These are phyloP conservation scores for Muscicapa comitata DNA, from an alignment of 2,797 vertebrate genomes.

Conservation along the genomic window DNA sequence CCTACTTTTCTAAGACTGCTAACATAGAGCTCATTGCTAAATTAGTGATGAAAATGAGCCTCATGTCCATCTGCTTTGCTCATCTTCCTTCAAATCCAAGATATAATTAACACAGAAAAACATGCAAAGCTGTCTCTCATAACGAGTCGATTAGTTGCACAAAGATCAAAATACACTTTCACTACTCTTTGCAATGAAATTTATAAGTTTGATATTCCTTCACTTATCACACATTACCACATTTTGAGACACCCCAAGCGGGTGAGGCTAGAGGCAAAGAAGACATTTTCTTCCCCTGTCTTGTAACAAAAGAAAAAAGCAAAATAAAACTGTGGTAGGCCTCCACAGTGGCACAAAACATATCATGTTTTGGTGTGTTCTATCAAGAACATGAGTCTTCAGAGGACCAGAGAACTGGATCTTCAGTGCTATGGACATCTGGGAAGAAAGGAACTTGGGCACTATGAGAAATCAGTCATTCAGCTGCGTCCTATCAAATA, in stretches of 20 bases:
- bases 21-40: constrained; percentile 35
- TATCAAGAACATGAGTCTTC: background rate
- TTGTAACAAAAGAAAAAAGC: background rate
- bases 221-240: background rate
- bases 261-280: background rate
- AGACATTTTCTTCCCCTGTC: background rate
- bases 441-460: background rate
- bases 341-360: background rate
- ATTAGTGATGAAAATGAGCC: constrained; percentile 47
- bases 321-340: background rate
- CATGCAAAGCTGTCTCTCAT: background rate
- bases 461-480: background rate
- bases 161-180: background rate
- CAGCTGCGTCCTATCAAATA: background rate
- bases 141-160: background rate
- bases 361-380: background rate
- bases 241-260: background rate
- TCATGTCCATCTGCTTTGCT: constrained; percentile 46
- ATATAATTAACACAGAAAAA: constrained; percentile 55
- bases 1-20: constrained; percentile 13
- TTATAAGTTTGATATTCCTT: background rate
- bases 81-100: constrained; percentile 17
- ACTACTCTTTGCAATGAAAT: background rate
- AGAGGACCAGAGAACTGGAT: background rate
- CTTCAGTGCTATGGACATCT: background rate